Evolutionary conservation across 2,888 invertebrate genomes (phyloP).

Genomic region (Harmothoe impar): DNA sequence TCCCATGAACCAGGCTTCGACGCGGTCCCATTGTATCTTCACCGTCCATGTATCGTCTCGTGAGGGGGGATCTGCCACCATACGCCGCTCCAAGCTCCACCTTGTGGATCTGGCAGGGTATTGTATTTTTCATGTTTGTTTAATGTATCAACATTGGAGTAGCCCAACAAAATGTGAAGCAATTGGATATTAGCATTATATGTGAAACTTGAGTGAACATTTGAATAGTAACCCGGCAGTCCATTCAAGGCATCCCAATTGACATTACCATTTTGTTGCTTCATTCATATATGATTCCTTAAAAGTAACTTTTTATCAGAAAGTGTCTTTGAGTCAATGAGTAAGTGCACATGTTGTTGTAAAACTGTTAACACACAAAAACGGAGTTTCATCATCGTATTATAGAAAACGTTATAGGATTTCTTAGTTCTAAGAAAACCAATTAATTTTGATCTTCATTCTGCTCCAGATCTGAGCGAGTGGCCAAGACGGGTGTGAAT

Average conservation of each 20-base stretch:
- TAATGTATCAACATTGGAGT: neutral
- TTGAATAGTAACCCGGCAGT: too few relatives aligned
- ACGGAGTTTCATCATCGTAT: too few relatives aligned
- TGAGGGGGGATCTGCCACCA: constrained; percentile 81
- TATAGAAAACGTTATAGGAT: too few relatives aligned
- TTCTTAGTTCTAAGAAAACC: too few relatives aligned
- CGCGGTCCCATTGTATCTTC: constrained; percentile 84
- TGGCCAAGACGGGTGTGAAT: constrained; percentile 83
- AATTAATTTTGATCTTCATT: neutral
- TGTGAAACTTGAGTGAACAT: too few relatives aligned
- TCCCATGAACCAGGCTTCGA: constrained; percentile 84
- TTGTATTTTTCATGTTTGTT: neutral
- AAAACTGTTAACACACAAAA: too few relatives aligned
- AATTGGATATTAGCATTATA: neutral
- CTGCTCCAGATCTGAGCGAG: constrained; percentile 82
- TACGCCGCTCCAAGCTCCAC: constrained; percentile 83
- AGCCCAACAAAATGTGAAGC: neutral
- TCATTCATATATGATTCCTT: too few relatives aligned
- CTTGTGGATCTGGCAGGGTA: constrained; percentile 84
- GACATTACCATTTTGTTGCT: too few relatives aligned
- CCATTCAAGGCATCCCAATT: too few relatives aligned
- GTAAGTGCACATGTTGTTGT: too few relatives aligned
- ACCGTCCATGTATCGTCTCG: constrained; percentile 82
- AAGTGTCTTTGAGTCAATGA: too few relatives aligned
- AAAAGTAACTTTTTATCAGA: too few relatives aligned